Conservation (phyloP, 2,888 invertebrate species). For the Anthoptus insignis region DNA sequence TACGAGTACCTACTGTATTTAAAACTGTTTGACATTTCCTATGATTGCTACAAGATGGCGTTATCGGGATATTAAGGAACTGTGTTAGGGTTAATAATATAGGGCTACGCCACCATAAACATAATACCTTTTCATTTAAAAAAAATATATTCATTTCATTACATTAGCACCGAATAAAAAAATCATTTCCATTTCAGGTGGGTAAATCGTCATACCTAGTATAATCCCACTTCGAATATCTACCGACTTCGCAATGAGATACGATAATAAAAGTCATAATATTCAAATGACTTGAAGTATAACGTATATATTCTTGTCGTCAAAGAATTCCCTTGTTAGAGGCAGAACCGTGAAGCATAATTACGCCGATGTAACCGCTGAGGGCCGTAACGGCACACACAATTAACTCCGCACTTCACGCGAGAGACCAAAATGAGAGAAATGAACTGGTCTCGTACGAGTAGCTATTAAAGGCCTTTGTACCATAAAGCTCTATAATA, state of each 20-base stretch:
- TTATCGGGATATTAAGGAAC: too few relatives aligned
- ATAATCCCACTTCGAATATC: too few relatives aligned
- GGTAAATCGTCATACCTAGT: too few relatives aligned
- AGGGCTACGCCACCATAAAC: too few relatives aligned
- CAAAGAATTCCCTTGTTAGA: conserved; percentile 30
- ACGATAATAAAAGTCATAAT: conserved; percentile 8
- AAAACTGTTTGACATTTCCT: too few relatives aligned
- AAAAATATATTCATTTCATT: too few relatives aligned
- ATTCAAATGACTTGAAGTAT: conserved; percentile 16
- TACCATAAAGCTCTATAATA: conserved; percentile 6
- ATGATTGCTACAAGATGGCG: too few relatives aligned
- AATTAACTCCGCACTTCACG: conserved; percentile 49
- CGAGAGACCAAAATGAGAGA: conserved; percentile 39
- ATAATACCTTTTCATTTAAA: too few relatives aligned
- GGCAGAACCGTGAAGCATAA: conserved; percentile 47
- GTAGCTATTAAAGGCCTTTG: conserved; percentile 13
- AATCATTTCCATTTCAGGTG: too few relatives aligned
- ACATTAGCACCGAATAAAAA: too few relatives aligned
- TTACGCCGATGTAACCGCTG: conserved; percentile 52
- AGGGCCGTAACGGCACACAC: conserved; percentile 50
- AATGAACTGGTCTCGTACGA: conserved; percentile 8
- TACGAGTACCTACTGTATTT: too few relatives aligned
- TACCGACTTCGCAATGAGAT: background rate
- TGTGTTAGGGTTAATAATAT: too few relatives aligned
- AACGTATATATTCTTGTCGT: conserved; percentile 17